Evolutionary conservation across 2,888 invertebrate species (phyloP).

Genomic region (Taphrorychus bicolor): DNA sequence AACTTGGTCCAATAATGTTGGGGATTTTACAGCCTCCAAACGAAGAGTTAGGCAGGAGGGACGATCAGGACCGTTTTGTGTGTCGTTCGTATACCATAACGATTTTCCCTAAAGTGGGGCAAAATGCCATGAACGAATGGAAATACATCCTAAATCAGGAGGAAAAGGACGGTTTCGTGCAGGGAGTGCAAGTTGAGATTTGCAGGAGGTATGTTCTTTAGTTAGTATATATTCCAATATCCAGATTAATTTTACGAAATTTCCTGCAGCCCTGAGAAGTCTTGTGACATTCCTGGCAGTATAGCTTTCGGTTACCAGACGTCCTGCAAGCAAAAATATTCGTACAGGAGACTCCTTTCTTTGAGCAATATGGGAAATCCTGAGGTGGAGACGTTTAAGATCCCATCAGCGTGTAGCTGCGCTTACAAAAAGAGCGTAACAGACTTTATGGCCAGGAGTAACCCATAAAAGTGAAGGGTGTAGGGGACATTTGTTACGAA

Average conservation of each 20-base stretch:
- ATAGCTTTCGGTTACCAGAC: conserved; percentile 61
- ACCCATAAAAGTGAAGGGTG: too few relatives aligned
- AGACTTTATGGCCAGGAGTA: too few relatives aligned
- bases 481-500: too few relatives aligned
- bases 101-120: conserved; percentile 68
- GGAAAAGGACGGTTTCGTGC: conserved; percentile 64
- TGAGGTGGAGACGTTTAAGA: conserved; percentile 63
- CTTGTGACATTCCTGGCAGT: conserved; percentile 62
- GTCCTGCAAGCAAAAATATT: conserved; percentile 66
- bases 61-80: conserved; percentile 49
- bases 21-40: conserved; percentile 20
- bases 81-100: conserved; percentile 59
- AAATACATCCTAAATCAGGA: conserved; percentile 72
- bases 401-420: conserved; percentile 82
- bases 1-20: too few relatives aligned
- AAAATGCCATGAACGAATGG: conserved; percentile 70
- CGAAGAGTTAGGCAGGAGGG: conserved; percentile 47
- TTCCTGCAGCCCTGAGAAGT: conserved; percentile 58
- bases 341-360: conserved; percentile 64
- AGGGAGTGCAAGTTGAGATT: conserved; percentile 76
- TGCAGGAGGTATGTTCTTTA: too few relatives aligned
- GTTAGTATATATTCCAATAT: conserved; percentile 28
- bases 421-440: conserved; percentile 50
- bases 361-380: conserved; percentile 60
- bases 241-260: too few relatives aligned